These are phyloP conservation scores for Holotrichia oblita DNA, from an alignment of 1,140 invertebrate species.

Conservation along the genomic window DNA sequence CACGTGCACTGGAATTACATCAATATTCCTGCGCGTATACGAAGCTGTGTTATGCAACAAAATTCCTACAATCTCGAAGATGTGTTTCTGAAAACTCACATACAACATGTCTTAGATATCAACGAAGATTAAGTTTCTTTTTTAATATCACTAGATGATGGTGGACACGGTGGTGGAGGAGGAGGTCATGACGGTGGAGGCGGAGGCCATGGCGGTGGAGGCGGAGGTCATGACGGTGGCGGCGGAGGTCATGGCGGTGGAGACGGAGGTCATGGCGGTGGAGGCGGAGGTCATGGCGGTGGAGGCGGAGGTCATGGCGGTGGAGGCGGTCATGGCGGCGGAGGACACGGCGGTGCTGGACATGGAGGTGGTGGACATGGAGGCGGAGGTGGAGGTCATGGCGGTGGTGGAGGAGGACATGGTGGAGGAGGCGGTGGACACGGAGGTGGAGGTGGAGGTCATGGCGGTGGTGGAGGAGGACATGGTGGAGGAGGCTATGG, in stretches of 20 bases:
- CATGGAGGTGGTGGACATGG: background rate
- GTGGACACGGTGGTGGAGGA: background rate
- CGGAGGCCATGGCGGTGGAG: background rate
- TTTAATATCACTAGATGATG: background rate
- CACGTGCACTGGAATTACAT: too few relatives aligned
- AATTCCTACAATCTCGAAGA: too few relatives aligned
- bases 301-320: background rate
- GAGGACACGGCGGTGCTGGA: background rate
- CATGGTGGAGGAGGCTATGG: background rate
- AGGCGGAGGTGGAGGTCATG: background rate
- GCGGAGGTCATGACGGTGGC: background rate
- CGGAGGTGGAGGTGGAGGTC: too few relatives aligned
- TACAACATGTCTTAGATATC: too few relatives aligned
- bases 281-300: background rate
- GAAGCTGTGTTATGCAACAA: too few relatives aligned
- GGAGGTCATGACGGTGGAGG: background rate
- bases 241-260: background rate
- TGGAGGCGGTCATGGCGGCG: background rate
- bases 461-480: too few relatives aligned
- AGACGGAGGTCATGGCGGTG: too few relatives aligned
- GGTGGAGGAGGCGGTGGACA: too few relatives aligned
- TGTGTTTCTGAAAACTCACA: too few relatives aligned
- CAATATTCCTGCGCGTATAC: too few relatives aligned
- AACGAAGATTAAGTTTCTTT: too few relatives aligned
- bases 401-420: slow-evolving; percentile 25